Evolutionary conservation across 2,888 invertebrate species (phyloP).

Genomic region (Smittia sp.): DNA sequence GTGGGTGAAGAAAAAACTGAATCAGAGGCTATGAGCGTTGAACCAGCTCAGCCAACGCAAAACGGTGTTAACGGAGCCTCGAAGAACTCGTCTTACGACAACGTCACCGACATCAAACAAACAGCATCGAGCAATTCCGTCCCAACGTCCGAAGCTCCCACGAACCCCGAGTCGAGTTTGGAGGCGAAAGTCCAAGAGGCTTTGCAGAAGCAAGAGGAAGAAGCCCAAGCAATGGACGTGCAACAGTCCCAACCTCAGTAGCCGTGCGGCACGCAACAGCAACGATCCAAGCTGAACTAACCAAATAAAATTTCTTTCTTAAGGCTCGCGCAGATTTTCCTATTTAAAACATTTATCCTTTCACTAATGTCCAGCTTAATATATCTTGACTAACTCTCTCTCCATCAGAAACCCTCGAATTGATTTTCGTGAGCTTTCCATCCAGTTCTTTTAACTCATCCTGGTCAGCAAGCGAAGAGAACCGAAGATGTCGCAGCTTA

Average conservation of each 20-base stretch:
- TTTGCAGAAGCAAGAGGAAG: conserved; percentile 14
- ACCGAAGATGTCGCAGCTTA: too few relatives aligned
- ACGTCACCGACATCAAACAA: conserved; percentile 28
- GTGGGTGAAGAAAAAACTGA: conserved; percentile 1
- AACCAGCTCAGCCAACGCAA: background rate
- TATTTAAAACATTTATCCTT: conserved; percentile 3
- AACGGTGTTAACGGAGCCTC: conserved; percentile 30
- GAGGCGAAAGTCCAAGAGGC: conserved; percentile 20
- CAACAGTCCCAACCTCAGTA: conserved; percentile 11
- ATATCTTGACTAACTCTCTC: too few relatives aligned
- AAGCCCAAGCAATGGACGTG: background rate
- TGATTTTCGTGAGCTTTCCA: too few relatives aligned
- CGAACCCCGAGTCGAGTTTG: conserved; percentile 8
- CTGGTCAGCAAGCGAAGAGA: too few relatives aligned
- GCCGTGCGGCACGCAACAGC: background rate
- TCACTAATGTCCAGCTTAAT: too few relatives aligned
- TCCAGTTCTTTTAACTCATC: too few relatives aligned
- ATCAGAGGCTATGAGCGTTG: background rate
- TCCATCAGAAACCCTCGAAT: too few relatives aligned
- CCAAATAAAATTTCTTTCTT: background rate
- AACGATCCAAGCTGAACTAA: background rate
- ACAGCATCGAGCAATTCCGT: conserved; percentile 23
- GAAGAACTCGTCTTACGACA: conserved; percentile 37
- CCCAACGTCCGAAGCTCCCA: background rate
- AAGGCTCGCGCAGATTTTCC: background rate